Percentiles rank a stretch among this genome's conserved stretches.
phyloP scores from a whole-genome alignment of 2,888 invertebrate species.

The Phania funesta region DNA sequence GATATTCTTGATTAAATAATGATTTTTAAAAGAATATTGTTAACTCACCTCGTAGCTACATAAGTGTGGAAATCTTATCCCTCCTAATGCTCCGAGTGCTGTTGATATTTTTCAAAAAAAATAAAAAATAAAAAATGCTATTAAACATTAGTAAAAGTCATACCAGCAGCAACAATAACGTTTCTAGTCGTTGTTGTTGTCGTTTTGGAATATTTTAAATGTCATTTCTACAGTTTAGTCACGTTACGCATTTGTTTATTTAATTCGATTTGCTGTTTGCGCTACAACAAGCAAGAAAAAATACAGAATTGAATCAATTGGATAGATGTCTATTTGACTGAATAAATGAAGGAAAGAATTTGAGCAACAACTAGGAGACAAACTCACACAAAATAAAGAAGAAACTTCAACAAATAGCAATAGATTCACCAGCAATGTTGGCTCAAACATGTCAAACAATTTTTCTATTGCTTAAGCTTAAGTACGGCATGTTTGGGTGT shows the following conservation, averaged over 20 bases:
- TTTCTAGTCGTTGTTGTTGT: background rate
- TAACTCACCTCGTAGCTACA: no score
- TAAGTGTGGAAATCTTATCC: no score
- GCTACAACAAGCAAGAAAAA: constrained; percentile 12
- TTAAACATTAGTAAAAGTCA: constrained; percentile 1
- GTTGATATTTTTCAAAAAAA: background rate
- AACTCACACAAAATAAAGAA: background rate
- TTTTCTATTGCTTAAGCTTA: constrained; percentile 55
- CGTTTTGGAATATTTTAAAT: constrained; percentile 64
- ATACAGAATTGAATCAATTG: background rate
- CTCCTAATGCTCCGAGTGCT: no score
- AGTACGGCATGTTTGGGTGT: constrained; percentile 15
- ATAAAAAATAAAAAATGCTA: background rate
- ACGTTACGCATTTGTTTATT: constrained; percentile 81
- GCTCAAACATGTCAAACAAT: constrained; percentile 48
- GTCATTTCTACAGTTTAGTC: constrained; percentile 76
- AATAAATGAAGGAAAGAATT: constrained; percentile 13
- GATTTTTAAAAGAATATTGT: no score
- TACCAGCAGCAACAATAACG: background rate
- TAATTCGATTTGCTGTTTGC: constrained; percentile 77
- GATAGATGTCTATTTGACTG: constrained; percentile 10
- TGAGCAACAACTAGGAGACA: constrained; percentile 5
- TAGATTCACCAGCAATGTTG: constrained; percentile 1
- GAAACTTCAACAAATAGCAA: background rate
- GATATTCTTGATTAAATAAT: no score